phyloP scores from a whole-genome alignment of 2,888 invertebrate species.

The Erebia epiphron region DNA sequence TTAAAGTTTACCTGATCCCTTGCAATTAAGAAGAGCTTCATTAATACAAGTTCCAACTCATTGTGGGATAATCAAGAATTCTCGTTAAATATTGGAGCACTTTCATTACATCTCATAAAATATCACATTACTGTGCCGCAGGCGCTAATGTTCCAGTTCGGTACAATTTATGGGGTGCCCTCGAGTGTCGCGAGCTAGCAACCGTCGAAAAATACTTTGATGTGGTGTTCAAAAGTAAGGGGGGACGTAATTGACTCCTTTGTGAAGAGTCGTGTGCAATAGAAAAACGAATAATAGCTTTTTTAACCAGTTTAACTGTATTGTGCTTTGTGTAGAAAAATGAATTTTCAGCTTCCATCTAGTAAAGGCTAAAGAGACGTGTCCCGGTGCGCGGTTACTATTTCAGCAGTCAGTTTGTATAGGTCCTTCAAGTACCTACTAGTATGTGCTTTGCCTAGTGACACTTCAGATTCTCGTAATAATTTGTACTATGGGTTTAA shows the following conservation, averaged over 20 bases:
- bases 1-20: background rate
- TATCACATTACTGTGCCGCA: conserved; percentile 32
- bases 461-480: no score
- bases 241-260: conserved; percentile 7
- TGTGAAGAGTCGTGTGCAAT: conserved; percentile 10
- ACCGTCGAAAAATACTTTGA: conserved; percentile 32
- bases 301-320: background rate
- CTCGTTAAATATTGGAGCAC: conserved; percentile 2
- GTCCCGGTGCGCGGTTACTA: no score
- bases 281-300: conserved; percentile 8
- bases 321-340: background rate
- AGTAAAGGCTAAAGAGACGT: no score
- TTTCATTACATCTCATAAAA: conserved; percentile 28
- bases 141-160: conserved; percentile 32
- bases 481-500: no score
- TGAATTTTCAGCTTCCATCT: no score
- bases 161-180: conserved; percentile 33
- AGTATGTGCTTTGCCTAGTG: no score
- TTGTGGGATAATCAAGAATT: background rate
- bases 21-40: background rate
- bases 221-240: conserved; percentile 17
- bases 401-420: no score
- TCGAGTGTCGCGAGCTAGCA: conserved; percentile 21
- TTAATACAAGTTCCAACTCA: background rate
- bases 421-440: no score